phyloP scores from a whole-genome alignment of 2,888 invertebrate species.

The Spodoptera exigua region DNA sequence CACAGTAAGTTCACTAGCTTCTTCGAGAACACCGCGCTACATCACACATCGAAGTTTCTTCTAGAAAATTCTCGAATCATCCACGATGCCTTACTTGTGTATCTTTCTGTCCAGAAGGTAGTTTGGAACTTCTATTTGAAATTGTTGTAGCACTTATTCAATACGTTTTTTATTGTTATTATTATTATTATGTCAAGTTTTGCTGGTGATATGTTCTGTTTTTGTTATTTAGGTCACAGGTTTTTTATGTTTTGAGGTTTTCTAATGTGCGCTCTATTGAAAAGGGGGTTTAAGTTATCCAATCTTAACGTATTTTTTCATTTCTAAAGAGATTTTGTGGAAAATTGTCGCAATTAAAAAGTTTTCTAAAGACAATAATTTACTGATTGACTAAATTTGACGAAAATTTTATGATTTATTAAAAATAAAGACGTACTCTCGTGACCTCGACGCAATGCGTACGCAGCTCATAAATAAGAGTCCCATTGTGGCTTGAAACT shows the following conservation, averaged over 20 bases:
- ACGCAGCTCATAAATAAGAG: too few species aligned
- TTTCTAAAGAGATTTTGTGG: too few species aligned
- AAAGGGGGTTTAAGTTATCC: too few species aligned
- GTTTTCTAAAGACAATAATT: too few species aligned
- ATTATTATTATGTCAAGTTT: slow-evolving; percentile 60
- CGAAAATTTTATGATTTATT: too few species aligned
- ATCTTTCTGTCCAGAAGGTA: slow-evolving; percentile 86
- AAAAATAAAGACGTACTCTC: too few species aligned
- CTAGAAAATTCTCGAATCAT: slow-evolving; percentile 82
- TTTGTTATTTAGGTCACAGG: slow-evolving; percentile 54
- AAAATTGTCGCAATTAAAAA: too few species aligned
- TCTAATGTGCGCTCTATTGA: slow-evolving; percentile 36
- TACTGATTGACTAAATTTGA: too few species aligned
- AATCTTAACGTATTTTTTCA: too few species aligned
- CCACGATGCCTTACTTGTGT: slow-evolving; percentile 88
- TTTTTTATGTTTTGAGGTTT: slow-evolving; percentile 48
- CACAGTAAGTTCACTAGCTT: slow-evolving; percentile 48
- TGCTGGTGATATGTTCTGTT: slow-evolving; percentile 59
- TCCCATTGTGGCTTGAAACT: too few species aligned
- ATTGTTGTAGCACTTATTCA: slow-evolving; percentile 78
- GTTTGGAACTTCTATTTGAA: slow-evolving; percentile 79
- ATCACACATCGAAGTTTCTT: slow-evolving; percentile 69
- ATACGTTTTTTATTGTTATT: slow-evolving; percentile 62
- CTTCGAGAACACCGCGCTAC: slow-evolving; percentile 44
- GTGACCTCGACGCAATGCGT: too few species aligned